These are phyloP conservation scores for Acanthosepion lycidas DNA, from an alignment of 2,888 invertebrate genomes.

Conservation along the genomic window DNA sequence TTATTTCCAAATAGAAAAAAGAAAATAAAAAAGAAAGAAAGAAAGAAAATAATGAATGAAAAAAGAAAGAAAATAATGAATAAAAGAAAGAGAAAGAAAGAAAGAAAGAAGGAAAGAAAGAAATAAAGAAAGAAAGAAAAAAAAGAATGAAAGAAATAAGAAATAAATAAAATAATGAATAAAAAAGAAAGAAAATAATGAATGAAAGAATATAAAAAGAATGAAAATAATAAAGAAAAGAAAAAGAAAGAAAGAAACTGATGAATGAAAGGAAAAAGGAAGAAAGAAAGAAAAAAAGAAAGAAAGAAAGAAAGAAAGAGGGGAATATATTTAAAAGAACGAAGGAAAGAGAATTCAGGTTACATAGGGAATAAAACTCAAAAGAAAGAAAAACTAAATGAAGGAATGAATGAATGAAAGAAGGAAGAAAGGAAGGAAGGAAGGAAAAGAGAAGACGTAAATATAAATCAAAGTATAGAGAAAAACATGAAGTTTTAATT, in stretches of 20 bases:
- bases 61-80: neutral
- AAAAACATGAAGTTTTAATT: too few relatives aligned
- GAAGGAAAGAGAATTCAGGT: neutral
- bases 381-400: neutral
- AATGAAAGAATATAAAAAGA: too few relatives aligned
- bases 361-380: fast-evolving
- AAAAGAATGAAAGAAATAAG: neutral
- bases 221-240: neutral
- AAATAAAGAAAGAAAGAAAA: neutral
- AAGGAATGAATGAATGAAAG: too few relatives aligned
- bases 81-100: too few relatives aligned
- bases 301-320: neutral
- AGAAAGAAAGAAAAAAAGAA: neutral
- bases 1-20: neutral
- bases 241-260: neutral
- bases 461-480: too few relatives aligned
- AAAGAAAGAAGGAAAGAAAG: neutral
- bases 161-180: neutral
- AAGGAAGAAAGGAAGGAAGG: neutral
- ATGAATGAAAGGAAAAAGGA: too few relatives aligned
- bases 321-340: neutral
- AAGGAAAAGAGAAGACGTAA: neutral
- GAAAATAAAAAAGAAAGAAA: neutral
- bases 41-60: neutral
- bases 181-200: too few relatives aligned